Evolutionary conservation across 2,797 vertebrate genomes (phyloP).

Genomic region (Pseudochirops cupreus): DNA sequence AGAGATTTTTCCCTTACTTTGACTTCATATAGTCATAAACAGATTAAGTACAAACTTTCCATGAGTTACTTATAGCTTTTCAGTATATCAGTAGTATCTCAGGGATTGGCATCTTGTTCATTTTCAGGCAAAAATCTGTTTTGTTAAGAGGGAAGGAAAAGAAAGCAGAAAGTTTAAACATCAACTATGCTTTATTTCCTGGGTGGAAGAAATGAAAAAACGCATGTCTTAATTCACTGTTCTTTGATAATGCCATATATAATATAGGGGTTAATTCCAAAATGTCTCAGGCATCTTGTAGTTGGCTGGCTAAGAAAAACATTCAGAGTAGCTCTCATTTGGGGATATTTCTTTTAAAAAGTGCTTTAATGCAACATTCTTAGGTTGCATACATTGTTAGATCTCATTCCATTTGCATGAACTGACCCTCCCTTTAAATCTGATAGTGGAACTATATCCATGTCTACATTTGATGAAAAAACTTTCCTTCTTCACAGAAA

Average conservation of each 20-base stretch:
- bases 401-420: conserved; percentile 20
- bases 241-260: conserved; percentile 26
- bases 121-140: conserved; percentile 4
- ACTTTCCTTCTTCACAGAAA: conserved; percentile 44
- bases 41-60: conserved; percentile 52
- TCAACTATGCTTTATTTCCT: conserved; percentile 49
- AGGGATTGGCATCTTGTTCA: background rate
- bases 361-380: background rate
- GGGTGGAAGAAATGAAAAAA: conserved; percentile 46
- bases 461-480: conserved; percentile 65
- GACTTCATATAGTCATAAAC: background rate
- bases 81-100: background rate
- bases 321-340: conserved; percentile 5
- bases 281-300: conserved; percentile 14
- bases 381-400: conserved; percentile 21
- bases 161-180: conserved; percentile 58
- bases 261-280: background rate
- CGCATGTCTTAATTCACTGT: background rate
- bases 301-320: background rate
- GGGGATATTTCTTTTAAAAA: conserved; percentile 35
- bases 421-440: conserved; percentile 22
- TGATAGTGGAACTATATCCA: conserved; percentile 39
- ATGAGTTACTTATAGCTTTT: background rate
- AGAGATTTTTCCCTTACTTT: conserved; percentile 10
- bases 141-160: conserved; percentile 51